These are phyloP conservation scores for Scalopus aquaticus DNA, from an alignment of 2,113 vertebrate species.

Conservation along the genomic window DNA sequence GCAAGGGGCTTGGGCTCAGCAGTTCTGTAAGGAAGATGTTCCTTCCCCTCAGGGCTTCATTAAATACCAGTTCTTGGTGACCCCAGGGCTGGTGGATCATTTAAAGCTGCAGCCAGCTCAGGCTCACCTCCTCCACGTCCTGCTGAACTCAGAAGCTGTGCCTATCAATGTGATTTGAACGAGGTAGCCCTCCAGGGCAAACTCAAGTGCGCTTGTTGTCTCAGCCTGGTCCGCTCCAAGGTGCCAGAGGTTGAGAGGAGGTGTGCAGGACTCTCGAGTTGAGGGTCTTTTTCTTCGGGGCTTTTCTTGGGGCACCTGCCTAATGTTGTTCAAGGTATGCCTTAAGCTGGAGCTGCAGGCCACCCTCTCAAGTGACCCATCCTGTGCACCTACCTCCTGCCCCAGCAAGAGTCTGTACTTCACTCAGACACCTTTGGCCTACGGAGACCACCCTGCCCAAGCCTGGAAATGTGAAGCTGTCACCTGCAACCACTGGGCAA, in stretches of 20 bases:
- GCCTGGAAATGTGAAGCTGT: constrained; percentile 80
- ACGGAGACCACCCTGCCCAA: constrained; percentile 58
- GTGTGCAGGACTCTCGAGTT: background rate
- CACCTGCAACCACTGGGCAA: constrained; percentile 62
- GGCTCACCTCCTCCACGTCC: constrained; percentile 3
- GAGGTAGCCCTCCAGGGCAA: constrained; percentile 16
- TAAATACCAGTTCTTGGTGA: constrained; percentile 48
- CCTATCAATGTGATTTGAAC: constrained; percentile 22
- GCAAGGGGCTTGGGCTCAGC: background rate
- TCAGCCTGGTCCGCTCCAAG: background rate
- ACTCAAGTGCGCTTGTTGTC: background rate
- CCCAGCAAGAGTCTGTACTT: background rate
- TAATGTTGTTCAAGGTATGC: background rate
- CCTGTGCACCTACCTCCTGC: constrained; percentile 60
- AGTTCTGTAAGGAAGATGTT: background rate
- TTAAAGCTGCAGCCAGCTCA: constrained; percentile 19
- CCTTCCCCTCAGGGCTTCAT: constrained; percentile 2
- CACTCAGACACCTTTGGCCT: constrained; percentile 29
- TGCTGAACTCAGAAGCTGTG: constrained; percentile 58
- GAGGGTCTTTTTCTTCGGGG: background rate
- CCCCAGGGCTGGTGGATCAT: background rate
- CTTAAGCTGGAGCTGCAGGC: constrained; percentile 22
- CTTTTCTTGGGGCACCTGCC: background rate
- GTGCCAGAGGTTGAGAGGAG: background rate
- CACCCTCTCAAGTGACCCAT: background rate